phyloP scores from a whole-genome alignment of 2,797 vertebrate genomes.

The Mionectes olivaceus region DNA sequence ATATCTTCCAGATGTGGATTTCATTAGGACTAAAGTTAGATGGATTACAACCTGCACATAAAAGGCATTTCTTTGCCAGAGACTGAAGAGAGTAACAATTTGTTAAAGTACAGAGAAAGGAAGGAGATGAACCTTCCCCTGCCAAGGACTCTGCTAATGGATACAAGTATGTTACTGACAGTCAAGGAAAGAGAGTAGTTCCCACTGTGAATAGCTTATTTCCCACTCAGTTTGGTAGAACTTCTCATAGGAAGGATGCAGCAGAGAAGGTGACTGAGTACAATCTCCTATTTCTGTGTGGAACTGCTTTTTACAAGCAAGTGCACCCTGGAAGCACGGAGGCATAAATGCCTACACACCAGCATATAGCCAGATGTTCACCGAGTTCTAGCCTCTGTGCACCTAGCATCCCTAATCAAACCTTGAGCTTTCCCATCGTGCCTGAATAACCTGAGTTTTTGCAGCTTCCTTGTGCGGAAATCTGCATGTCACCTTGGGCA shows the following conservation, averaged over 20 bases:
- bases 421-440: neutral
- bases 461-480: neutral
- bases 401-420: neutral
- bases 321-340: neutral
- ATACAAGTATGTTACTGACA: neutral
- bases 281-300: neutral
- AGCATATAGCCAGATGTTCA: neutral
- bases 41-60: neutral
- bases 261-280: neutral
- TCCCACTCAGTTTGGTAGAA: neutral
- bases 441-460: neutral
- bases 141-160: neutral
- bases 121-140: neutral
- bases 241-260: neutral
- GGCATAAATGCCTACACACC: neutral
- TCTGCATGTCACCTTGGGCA: neutral
- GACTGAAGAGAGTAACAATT: neutral
- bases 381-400: neutral
- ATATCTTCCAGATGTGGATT: slow-evolving; percentile 21
- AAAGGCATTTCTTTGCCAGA: neutral
- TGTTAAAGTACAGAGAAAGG: neutral
- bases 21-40: neutral
- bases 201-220: neutral
- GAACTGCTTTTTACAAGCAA: neutral
- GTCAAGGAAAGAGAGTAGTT: neutral